A percentile compares a stretch with the other conserved stretches of the same genome.
Conservation (phyloP, 1,140 invertebrate genomes). For the Anastrepha ludens region DNA sequence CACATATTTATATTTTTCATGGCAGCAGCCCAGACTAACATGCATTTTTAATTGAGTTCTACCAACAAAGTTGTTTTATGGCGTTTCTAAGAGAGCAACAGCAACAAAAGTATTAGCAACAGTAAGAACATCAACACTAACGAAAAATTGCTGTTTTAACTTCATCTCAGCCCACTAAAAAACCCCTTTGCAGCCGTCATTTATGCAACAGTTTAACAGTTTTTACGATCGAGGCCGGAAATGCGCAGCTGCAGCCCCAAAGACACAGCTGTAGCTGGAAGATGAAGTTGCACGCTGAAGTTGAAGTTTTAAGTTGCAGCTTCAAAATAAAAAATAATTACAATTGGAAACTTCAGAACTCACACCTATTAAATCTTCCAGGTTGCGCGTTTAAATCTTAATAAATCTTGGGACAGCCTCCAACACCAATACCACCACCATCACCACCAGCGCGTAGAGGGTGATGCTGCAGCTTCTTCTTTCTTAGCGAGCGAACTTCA, state of each 20-base stretch:
- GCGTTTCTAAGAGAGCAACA: slow-evolving; percentile 20
- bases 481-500: not conserved
- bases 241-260: slow-evolving; percentile 37
- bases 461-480: not conserved
- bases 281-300: slow-evolving; percentile 33
- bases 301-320: slow-evolving; percentile 50
- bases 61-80: slow-evolving; percentile 41
- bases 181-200: not conserved
- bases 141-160: not conserved
- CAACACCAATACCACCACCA: not conserved
- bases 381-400: slow-evolving; percentile 54
- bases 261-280: slow-evolving; percentile 28
- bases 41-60: slow-evolving; percentile 44
- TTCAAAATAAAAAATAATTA: slow-evolving; percentile 51
- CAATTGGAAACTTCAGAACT: slow-evolving; percentile 52
- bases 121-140: not conserved
- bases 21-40: not conserved
- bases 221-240: slow-evolving; percentile 46
- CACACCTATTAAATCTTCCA: slow-evolving; percentile 55
- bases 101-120: not conserved
- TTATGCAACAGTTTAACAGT: slow-evolving; percentile 49
- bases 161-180: not conserved
- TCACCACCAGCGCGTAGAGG: not conserved
- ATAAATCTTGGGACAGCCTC: slow-evolving; percentile 42
- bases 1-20: not conserved